Percentiles rank a stretch among this genome's conserved stretches.
phyloP scores from a whole-genome alignment of 2,888 invertebrate species.

The Pogonocherus hispidulus region DNA sequence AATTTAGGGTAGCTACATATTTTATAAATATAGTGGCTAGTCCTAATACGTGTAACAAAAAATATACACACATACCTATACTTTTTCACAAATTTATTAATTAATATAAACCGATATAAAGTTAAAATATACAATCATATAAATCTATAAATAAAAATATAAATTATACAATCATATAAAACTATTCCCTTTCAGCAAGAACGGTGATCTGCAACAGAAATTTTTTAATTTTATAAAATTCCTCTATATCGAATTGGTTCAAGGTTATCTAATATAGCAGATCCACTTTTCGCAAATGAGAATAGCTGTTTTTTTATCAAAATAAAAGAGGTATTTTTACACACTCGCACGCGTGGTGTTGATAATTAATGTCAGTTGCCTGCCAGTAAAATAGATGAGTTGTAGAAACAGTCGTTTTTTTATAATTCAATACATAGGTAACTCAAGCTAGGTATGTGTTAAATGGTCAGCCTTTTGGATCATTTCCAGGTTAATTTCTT shows the following conservation, averaged over 20 bases:
- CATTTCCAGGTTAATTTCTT: neutral
- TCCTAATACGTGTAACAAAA: no score
- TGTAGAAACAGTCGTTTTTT: slow-evolving; percentile 1
- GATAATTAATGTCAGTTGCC: neutral
- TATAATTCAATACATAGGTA: neutral
- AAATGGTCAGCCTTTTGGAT: neutral
- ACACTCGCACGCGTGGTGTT: neutral
- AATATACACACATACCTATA: no score
- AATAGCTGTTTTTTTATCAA: slow-evolving; percentile 8
- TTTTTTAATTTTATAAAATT: neutral
- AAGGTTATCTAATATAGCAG: neutral
- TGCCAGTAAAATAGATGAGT: slow-evolving; percentile 1
- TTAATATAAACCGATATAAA: no score
- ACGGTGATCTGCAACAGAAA: slow-evolving; percentile 7
- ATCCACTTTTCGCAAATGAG: neutral
- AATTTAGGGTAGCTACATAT: no score
- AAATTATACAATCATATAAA: neutral
- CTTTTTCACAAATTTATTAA: no score
- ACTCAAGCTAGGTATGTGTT: neutral
- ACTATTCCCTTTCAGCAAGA: neutral
- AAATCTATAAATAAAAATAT: neutral
- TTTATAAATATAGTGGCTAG: no score
- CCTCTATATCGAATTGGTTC: neutral
- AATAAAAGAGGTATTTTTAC: slow-evolving; percentile 8
- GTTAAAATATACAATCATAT: neutral